Evolutionary conservation across 2,797 vertebrate species (phyloP), one percentile per base, ranked within the genome.

Genomic region (Hippoglossus hippoglossus): DNA sequence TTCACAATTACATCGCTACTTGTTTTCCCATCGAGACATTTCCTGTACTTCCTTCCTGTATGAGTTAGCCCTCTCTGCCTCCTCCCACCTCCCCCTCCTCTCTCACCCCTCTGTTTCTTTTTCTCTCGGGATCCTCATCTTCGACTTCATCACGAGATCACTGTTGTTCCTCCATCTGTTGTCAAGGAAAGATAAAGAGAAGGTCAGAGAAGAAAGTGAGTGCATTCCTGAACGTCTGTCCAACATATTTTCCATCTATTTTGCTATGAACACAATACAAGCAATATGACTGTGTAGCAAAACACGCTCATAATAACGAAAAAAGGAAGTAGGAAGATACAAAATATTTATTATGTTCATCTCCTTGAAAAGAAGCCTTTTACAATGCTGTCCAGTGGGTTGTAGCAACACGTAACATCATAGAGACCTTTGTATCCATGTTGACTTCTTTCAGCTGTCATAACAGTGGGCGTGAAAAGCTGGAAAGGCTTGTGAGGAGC

Each of bases 21-120:
- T 86, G 83, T 87, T 91, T 90, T 89, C 87, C 84, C 55, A 62
- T 87, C 89, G 74, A 85, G 83, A 91, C 85, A 90, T 93, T 94
- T 94, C 91, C 92, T 88, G 82, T 79, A 85, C 71, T 93, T 92
- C 91, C 92, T 93, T 92, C 88, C 88, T 91, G 91, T 83, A 77
- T 83, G 87, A 89, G 46, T 82, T 82, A 91, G 73, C 68, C 76
- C 21, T 65, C 66, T 50, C 36, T 53, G 26, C 53, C 67, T 58
- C 60, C 26, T 41, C 41, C 64, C 41, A 12, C 44, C 44, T 18
- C 44, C 7, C 44, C 59, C 18, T 51, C 44, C 21, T 53, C 54
- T 74, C 26, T 72, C 54, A 34, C 44, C 68, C 56, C 63, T 80
- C 62, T 39, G 36, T 57, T 10, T 26, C 49, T 18, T 73, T 67